A percentile compares a stretch with the other conserved stretches of the same genome.
phyloP scores from a whole-genome alignment of 2,888 invertebrate genomes.

The Actias luna region DNA sequence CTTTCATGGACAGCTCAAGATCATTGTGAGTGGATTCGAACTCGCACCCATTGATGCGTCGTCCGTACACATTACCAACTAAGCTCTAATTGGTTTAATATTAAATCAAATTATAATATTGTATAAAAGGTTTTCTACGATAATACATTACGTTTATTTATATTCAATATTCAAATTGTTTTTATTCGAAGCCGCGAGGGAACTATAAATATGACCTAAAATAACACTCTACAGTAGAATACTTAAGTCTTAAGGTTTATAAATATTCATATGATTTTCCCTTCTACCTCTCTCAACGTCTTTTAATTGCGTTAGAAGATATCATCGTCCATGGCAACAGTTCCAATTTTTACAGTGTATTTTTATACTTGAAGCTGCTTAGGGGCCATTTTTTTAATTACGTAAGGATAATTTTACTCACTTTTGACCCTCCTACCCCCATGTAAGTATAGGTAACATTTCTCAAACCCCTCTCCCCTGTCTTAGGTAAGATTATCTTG shows the following conservation, averaged over 20 bases:
- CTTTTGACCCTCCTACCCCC: too few relatives aligned
- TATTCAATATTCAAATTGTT: not conserved
- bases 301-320: constrained; percentile 3
- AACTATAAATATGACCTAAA: constrained; percentile 19
- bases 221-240: constrained; percentile 22
- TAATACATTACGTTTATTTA: not conserved
- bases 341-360: not conserved
- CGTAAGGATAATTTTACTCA: too few relatives aligned
- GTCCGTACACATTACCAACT: too few relatives aligned
- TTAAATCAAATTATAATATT: too few relatives aligned
- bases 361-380: not conserved
- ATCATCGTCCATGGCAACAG: not conserved
- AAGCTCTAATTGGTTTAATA: too few relatives aligned
- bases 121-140: not conserved
- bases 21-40: too few relatives aligned
- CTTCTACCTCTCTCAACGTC: constrained; percentile 14
- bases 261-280: constrained; percentile 26
- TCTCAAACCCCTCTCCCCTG: too few relatives aligned
- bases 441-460: too few relatives aligned
- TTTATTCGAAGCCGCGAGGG: not conserved
- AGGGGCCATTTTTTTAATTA: too few relatives aligned
- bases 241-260: constrained; percentile 21
- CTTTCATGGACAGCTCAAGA: too few relatives aligned
- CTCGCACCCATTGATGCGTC: too few relatives aligned
- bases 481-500: too few relatives aligned